A percentile compares a stretch with the other conserved stretches of the same genome.
These are phyloP conservation scores for Piprites chloris DNA, from an alignment of 2,113 vertebrate genomes.

Conservation along the genomic window DNA sequence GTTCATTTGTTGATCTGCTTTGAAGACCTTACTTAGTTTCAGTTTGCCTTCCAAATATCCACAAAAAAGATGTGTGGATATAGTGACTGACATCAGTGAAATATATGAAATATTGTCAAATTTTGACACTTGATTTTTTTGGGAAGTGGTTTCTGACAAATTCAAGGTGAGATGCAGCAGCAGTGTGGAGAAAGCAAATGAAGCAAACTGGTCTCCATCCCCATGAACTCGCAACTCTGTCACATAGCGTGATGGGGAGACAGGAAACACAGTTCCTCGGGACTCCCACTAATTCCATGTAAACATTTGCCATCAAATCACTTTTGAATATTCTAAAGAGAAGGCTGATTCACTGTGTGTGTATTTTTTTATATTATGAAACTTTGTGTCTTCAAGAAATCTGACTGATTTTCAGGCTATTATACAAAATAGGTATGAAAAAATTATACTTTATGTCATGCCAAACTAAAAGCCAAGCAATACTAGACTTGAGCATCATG, in stretches of 20 bases:
- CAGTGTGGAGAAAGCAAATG: neutral
- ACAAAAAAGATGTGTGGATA: neutral
- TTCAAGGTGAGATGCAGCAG: neutral
- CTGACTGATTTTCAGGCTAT: neutral
- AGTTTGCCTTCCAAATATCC: neutral
- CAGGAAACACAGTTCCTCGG: neutral
- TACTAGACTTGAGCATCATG: neutral
- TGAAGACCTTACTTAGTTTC: neutral
- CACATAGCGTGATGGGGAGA: neutral
- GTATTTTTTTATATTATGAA: neutral
- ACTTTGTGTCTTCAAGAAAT: neutral
- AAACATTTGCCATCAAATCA: neutral
- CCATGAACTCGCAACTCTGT: neutral
- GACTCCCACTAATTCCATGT: neutral
- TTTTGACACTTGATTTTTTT: neutral
- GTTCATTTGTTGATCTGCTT: neutral
- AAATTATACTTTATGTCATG: neutral
- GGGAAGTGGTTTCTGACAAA: neutral
- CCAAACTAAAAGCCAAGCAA: neutral
- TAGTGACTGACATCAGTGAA: neutral
- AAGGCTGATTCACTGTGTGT: neutral
- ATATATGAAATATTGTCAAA: neutral
- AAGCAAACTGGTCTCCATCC: neutral
- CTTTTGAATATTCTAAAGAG: neutral
- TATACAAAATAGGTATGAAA: neutral